Evolutionary conservation across 1,140 invertebrate species (phyloP), one percentile per base, ranked within the genome.

Genomic region (Pseudomyrmex pallidus): DNA sequence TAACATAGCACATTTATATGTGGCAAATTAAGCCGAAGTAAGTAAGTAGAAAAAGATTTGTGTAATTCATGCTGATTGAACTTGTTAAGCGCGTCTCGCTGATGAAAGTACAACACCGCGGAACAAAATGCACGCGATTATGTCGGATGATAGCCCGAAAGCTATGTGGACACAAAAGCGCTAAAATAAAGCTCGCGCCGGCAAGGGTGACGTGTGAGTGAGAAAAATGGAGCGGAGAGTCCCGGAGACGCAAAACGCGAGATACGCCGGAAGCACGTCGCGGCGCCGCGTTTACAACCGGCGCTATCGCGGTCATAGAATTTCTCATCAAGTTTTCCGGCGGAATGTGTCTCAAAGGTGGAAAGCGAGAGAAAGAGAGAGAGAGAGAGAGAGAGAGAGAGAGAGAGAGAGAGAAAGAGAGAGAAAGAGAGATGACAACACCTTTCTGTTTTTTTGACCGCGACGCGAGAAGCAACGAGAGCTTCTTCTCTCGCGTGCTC

Each of bases 321-420:
- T 86, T 63, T 63, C 44, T 82, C 74, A 67, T 86, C 72, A 77
- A 70, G 76, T 76, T 82, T 20, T 7, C 17, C 70, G 9, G 5
- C 5, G 25, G 1, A 54, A 80, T 52, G 22, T n/a, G 25, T 10
- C 35, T 35, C 35, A 5, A 35, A 35, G 5, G 13, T 48, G n/a
- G 9, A 64, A 25, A 15, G 22, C 22, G 22, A 17, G 13, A 57
- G 3, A 15, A n/a, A 46, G 46, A 73, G 35, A 54, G 44, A 25
- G 10, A 22, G 12, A 50, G 22, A 35, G 22, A 17, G 13, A 57
- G 3, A 15, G 20, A 46, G 46, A 73, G 35, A 54, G 44, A 25
- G 10, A 22, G 12, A 50, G 12, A 35, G 25, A 3, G 10, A 64
- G 70, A 48, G 2, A 44, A 4, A 52, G 52, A 66, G 56, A 50